A percentile compares a stretch with the other conserved stretches of the same genome.
phyloP scores from a whole-genome alignment of 2,888 invertebrate species.

The Harmothoe impar region DNA sequence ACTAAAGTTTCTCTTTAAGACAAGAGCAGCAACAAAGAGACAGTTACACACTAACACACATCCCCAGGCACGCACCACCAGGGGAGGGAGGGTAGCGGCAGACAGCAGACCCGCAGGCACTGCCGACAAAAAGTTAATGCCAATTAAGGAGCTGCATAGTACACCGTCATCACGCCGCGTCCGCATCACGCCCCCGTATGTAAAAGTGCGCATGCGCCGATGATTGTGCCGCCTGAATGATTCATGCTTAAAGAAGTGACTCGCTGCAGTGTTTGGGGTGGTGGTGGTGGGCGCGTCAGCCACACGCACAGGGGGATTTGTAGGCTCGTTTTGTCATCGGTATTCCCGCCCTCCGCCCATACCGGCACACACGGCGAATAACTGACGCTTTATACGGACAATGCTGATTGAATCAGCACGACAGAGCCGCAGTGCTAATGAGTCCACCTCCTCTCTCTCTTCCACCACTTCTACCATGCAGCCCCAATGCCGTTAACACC shows the following conservation, averaged over 20 bases:
- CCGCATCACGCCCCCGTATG: neutral
- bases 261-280: neutral
- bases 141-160: neutral
- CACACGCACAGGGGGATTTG: neutral
- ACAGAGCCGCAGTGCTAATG: neutral
- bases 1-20: too few species aligned
- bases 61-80: too few species aligned
- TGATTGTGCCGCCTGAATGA: slow-evolving; percentile 23
- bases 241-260: slow-evolving; percentile 23
- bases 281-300: neutral
- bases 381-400: neutral
- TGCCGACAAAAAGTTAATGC: slow-evolving; percentile 1
- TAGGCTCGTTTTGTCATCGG: slow-evolving; percentile 1
- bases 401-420: neutral
- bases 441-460: neutral
- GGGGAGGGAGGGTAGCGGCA: too few species aligned
- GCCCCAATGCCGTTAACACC: too few species aligned
- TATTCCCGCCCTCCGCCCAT: neutral
- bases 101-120: neutral
- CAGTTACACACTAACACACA: too few species aligned
- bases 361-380: slow-evolving; percentile 23
- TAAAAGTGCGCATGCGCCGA: slow-evolving; percentile 8
- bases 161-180: neutral
- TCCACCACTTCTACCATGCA: neutral
- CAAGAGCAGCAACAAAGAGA: too few species aligned